Evolutionary conservation across 2,113 vertebrate species (phyloP), one percentile per base, ranked within the genome.

Genomic region (Lasiurus borealis): DNA sequence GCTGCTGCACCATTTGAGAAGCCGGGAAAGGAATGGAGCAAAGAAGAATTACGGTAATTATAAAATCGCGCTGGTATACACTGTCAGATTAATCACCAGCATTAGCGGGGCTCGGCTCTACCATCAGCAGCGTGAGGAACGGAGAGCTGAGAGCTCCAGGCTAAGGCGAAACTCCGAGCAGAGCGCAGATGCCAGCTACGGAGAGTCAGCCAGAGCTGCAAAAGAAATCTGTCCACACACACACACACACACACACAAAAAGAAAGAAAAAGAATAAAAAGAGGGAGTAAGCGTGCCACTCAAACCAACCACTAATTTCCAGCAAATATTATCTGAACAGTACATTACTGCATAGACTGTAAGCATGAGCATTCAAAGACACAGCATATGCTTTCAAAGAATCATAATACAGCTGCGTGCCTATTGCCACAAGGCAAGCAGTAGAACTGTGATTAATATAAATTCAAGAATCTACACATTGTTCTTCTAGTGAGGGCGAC

Each of bases 31-130:
- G 89, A 57, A 71, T 5, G 16, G 80, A 44, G 36, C 34, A 31
- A 76, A 72, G 71, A 93, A 87, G 76, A 93, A 69, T 50, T 31
- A 18, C 1, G 18, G 93, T 80, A 84, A 91, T 93, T 89, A 68
- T 84, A 87, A 94, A 95, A 57, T 25, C 88, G 90, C 48, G 14
- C 66, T 78, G 68, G 23, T 85, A n/a, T 40, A 54, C 46, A 77
- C 0, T 54, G 83, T 69, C 89, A 69, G 75, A 93, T 73, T 76
- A 88, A 90, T 54, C 86, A 88, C 76, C 86, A 34, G 80, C 71
- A 13, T 85, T 27, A 93, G 86, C 89, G 73, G 27, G 66, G 86
- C 68, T 94, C 80, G 8, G 84, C 93, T 52, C 11, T 3, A 52
- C 75, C 16, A 52, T 36, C 6, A 1, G 80, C 69, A 19, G 8